Evolutionary conservation across 2,888 invertebrate genomes (phyloP).

Genomic region (Acanthosoma haemorrhoidale): DNA sequence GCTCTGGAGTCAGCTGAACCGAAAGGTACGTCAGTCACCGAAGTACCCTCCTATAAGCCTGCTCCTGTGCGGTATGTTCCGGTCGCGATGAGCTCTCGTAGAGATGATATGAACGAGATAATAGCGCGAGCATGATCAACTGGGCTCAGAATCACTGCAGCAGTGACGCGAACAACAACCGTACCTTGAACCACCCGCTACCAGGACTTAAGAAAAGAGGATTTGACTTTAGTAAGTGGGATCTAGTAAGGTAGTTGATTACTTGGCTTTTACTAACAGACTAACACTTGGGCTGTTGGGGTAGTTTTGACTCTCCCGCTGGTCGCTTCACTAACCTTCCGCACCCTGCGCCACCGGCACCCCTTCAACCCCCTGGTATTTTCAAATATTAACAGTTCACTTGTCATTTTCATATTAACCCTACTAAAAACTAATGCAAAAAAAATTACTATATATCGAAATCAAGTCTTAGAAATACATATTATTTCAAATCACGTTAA

Average conservation of each 20-base stretch:
- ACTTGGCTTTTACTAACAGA: conserved; percentile 17
- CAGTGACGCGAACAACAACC: conserved; percentile 39
- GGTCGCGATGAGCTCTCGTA: conserved; percentile 11
- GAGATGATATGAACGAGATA: conserved; percentile 27
- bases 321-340: conserved; percentile 14
- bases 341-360: conserved; percentile 24
- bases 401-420: too few relatives aligned
- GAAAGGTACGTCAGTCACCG: conserved; percentile 17
- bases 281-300: conserved; percentile 6
- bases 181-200: conserved; percentile 19
- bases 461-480: too few relatives aligned
- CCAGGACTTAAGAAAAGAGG: conserved; percentile 37
- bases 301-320: conserved; percentile 3
- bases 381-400: too few relatives aligned
- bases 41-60: neutral
- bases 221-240: conserved; percentile 38
- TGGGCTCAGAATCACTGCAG: conserved; percentile 38
- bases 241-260: neutral
- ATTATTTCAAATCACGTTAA: too few relatives aligned
- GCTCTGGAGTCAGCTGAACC: conserved; percentile 23
- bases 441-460: too few relatives aligned
- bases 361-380: neutral
- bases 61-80: conserved; percentile 3
- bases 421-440: too few relatives aligned
- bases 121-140: conserved; percentile 37